These are phyloP conservation scores for Oxyruncus cristatus DNA, from an alignment of 2,113 vertebrate genomes.

Conservation along the genomic window DNA sequence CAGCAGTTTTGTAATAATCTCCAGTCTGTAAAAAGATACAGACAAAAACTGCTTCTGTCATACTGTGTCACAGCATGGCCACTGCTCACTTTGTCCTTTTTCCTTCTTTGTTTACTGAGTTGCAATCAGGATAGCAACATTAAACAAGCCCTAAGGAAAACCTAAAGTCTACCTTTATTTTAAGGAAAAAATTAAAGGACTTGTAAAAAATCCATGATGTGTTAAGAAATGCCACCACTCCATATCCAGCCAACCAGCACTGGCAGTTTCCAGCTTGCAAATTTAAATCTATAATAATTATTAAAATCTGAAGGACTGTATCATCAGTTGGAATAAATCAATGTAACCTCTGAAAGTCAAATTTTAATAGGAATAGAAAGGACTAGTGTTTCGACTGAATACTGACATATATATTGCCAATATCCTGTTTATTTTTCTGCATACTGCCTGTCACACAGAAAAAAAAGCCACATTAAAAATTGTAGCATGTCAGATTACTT, in stretches of 20 bases:
- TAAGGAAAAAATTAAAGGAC: not conserved
- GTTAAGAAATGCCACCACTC: not conserved
- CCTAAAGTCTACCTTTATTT: not conserved
- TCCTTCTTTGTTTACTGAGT: not conserved
- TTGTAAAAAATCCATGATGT: not conserved
- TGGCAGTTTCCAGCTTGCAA: not conserved
- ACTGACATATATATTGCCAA: not conserved
- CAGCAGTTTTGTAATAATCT: not conserved
- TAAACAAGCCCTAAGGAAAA: not conserved
- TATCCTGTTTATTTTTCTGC: slow-evolving; percentile 7
- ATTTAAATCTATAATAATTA: not conserved
- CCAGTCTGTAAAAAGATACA: not conserved
- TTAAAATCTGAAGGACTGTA: not conserved
- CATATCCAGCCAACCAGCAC: not conserved
- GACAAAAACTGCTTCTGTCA: not conserved
- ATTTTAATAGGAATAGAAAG: not conserved
- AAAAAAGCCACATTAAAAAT: not conserved
- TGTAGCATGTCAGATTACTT: not conserved
- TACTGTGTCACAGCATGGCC: not conserved
- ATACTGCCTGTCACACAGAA: not conserved
- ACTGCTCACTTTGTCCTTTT: not conserved
- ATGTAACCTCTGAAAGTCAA: not conserved
- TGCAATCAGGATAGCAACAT: not conserved
- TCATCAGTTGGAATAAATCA: not conserved
- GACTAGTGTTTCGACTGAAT: not conserved